phyloP scores from a whole-genome alignment of 2,888 invertebrate genomes.

The Saturnia pavonia region DNA sequence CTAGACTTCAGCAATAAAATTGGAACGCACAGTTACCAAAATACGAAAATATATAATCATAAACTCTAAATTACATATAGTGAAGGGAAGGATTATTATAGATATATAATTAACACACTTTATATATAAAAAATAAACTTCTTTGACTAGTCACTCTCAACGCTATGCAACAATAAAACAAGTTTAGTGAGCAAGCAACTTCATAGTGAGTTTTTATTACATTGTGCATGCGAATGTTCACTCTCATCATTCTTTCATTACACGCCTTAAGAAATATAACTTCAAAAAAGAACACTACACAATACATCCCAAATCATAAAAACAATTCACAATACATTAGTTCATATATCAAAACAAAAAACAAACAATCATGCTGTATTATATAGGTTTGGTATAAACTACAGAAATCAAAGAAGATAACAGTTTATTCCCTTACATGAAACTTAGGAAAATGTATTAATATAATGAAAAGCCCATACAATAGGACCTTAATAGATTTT shows the following conservation, averaged over 20 bases:
- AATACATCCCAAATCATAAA: constrained; percentile 20
- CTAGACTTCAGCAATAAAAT: background rate
- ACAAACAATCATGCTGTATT: background rate
- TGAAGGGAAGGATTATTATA: background rate
- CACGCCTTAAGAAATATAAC: too few species aligned
- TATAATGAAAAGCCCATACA: background rate
- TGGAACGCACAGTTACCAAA: background rate
- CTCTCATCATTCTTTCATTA: too few species aligned
- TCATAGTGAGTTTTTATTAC: too few species aligned
- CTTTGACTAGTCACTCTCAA: too few species aligned
- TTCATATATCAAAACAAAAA: background rate
- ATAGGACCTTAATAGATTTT: constrained; percentile 18
- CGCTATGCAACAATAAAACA: too few species aligned
- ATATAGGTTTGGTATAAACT: background rate
- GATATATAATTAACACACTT: background rate
- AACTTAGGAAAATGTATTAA: background rate
- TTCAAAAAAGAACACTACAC: constrained; percentile 1
- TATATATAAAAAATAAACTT: background rate
- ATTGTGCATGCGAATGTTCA: too few species aligned
- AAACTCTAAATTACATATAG: background rate
- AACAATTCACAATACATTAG: constrained; percentile 15
- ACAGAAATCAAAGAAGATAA: background rate
- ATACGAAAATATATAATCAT: background rate
- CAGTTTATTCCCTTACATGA: constrained; percentile 10
- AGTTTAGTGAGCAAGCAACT: too few species aligned